These are phyloP conservation scores for Brachionichthys hirsutus DNA, from an alignment of 2,113 vertebrate species.

Conservation along the genomic window DNA sequence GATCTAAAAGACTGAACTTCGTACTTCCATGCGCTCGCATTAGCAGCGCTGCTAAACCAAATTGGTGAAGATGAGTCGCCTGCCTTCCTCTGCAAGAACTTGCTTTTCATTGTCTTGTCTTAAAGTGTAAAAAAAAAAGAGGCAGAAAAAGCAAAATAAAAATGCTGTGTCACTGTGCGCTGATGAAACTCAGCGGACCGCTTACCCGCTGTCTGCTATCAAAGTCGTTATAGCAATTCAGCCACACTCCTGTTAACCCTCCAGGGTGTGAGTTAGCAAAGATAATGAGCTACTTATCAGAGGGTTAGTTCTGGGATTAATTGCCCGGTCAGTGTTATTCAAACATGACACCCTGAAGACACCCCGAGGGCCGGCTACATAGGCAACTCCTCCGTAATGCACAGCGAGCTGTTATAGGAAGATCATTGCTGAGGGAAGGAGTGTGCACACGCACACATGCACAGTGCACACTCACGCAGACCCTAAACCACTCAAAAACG, in stretches of 20 bases:
- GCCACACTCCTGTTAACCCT: conserved; percentile 25
- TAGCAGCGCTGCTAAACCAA: not conserved
- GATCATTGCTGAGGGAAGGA: conserved; percentile 51
- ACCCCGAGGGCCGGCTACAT: conserved; percentile 47
- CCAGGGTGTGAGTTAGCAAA: conserved; percentile 45
- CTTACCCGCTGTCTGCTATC: conserved; percentile 7
- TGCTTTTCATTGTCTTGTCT: not conserved
- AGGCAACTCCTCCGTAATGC: conserved; percentile 54
- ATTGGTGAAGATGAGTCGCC: conserved; percentile 4
- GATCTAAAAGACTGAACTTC: not conserved
- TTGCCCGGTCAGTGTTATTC: conserved; percentile 65
- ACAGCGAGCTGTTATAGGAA: conserved; percentile 54
- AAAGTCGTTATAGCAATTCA: not conserved
- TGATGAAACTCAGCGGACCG: not conserved
- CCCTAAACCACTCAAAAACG: conserved; percentile 24
- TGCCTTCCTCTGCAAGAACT: not conserved
- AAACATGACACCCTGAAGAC: conserved; percentile 58
- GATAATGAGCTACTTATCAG: conserved; percentile 65
- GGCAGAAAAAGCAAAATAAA: not conserved
- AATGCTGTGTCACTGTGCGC: no score
- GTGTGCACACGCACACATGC: conserved; percentile 20
- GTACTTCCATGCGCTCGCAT: not conserved
- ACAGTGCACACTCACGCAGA: conserved; percentile 2
- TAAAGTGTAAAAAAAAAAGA: not conserved
- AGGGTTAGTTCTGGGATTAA: conserved; percentile 55